Percentiles rank a stretch among this genome's conserved stretches.
These are phyloP conservation scores for Carassius carassius DNA, from an alignment of 2,113 vertebrate species.

Conservation along the genomic window DNA sequence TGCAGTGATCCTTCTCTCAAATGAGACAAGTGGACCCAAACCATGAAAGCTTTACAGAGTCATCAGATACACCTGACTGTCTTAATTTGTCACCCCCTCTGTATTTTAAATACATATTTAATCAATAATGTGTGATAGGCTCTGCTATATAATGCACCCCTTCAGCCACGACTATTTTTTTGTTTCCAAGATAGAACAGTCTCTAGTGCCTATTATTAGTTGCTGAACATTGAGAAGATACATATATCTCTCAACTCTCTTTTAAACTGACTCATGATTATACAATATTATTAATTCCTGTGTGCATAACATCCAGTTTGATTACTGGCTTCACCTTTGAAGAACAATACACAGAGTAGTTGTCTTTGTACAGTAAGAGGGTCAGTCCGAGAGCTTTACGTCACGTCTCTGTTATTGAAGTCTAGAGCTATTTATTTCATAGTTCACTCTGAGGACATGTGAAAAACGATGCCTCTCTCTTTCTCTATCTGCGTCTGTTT, in stretches of 20 bases:
- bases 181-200: neutral
- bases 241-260: neutral
- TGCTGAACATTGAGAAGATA: neutral
- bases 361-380: neutral
- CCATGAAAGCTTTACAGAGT: neutral
- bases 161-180: neutral
- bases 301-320: neutral
- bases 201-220: neutral
- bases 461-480: neutral
- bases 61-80: neutral
- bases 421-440: conserved; percentile 9
- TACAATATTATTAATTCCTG: conserved; percentile 1
- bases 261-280: neutral
- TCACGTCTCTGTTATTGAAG: neutral
- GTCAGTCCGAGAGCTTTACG: neutral
- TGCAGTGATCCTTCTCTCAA: neutral
- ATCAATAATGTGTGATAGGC: neutral
- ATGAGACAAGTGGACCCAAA: neutral
- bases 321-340: neutral
- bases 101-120: neutral
- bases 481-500: conserved; percentile 6
- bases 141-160: neutral
- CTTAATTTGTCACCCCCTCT: neutral
- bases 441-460: conserved; percentile 5
- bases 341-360: neutral